Evolutionary conservation across 2,888 invertebrate genomes (phyloP), one percentile per base, ranked within the genome.

Genomic region (Labia minor): DNA sequence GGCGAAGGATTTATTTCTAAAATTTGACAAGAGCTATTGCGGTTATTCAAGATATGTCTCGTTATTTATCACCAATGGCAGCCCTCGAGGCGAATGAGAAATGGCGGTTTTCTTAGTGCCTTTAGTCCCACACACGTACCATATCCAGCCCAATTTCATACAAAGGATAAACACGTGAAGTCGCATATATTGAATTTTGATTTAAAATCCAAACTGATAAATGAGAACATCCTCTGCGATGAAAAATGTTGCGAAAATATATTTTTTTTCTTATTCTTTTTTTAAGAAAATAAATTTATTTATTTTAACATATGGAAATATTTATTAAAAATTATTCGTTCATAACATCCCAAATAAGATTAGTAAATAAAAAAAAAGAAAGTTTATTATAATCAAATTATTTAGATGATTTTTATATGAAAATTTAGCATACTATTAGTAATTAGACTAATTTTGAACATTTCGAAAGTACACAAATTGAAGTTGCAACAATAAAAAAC

Each of bases 21-120:
- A 49, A 49, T 49, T 49, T 49, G 49, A 49, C 49, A 49, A 49
- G 49, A 49, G 49, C 49, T 49, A 49, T 49, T 49, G 49, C 49
- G 49, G 49, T 49, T 49, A 49, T 49, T 49, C 49, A 49, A 49
- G 49, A 49, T 49, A 49, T 49, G 49, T 49, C 49, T 49, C 49
- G 49, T 49, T 49, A 49, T 49, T 49, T 49, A 49, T 49, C 49
- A 49, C 49, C 49, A 49, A 49, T 49, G 49, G 49, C 49, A 49
- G 49, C 49, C 49, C 49, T 49, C 49, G n/a, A 16, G 49, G 49
- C 49, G 49, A 16, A 49, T 49, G 49, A 49, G 49, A 49, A 49
- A 49, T 49, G 49, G 14, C 49, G 49, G 49, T 49, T 49, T 49
- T 49, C 49, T 49, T 49, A 49, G 49, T 49, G 49, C 49, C 49